Base-by-base conservation (phyloP, 2,888 invertebrate species). In the Carcina quercana region DNA sequence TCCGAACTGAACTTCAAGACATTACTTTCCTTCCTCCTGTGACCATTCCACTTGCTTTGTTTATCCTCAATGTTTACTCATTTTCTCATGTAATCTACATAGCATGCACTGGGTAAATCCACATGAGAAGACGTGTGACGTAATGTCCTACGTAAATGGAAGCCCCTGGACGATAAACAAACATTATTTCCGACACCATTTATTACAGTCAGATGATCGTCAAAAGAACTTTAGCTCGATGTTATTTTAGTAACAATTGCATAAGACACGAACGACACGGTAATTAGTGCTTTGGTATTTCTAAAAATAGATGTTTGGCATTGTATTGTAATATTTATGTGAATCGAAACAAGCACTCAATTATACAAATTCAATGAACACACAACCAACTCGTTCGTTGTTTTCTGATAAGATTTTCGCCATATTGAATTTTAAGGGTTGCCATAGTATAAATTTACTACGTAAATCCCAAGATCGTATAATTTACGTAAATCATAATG, bases 401-500 rank as follows among this genome's bases (percentile, higher is more conserved):
- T n/a, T n/a, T n/a, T n/a, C 5, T 28, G 20, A 13, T 13, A 28
- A 22, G 47, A 52, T 50, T 38, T 44, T 51, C 57, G 64, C 66
- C 66, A 64, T 64, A 44, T 60, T 64, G 46, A 38, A 38, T 39
- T 21, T n/a, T n/a, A n/a, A n/a, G n/a, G n/a, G n/a, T n/a, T n/a
- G n/a, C n/a, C n/a, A n/a, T n/a, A n/a, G n/a, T n/a, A n/a, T n/a
- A n/a, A n/a, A n/a, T n/a, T n/a, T n/a, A n/a, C n/a, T n/a, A n/a
- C n/a, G n/a, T n/a, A n/a, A n/a, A n/a, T n/a, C n/a, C n/a, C n/a
- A n/a, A n/a, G n/a, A n/a, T n/a, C n/a, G n/a, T n/a, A n/a, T n/a
- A n/a, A n/a, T n/a, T n/a, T n/a, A n/a, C n/a, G n/a, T n/a, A n/a
- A n/a, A n/a, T n/a, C n/a, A n/a, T n/a, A n/a, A n/a, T n/a, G n/a